Base-by-base conservation (phyloP, 2,113 vertebrate species). In the Oncorhynchus gorbuscha region DNA sequence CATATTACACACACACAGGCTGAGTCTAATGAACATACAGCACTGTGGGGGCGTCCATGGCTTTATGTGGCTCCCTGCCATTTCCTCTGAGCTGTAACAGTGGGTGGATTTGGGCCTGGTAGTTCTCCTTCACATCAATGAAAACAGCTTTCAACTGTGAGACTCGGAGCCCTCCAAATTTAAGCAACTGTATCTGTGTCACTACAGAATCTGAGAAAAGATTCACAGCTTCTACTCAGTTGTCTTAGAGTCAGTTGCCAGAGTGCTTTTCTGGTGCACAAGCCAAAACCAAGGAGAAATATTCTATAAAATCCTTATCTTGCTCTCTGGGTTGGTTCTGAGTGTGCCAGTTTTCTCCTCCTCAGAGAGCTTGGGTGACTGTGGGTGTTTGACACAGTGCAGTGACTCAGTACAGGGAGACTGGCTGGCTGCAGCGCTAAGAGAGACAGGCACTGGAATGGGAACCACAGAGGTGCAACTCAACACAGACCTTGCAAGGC, bases 31-130 rank as follows among this genome's bases (percentile, higher is more conserved):
- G 85, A 86, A 81, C 83, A 71, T 75, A 68, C 45, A 39, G 77
- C 6, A 75, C 85, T 82, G 83, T 76, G 81, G 76, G 76, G 86
- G 74, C 84, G 84, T 65, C 72, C 12, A 12, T 16, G 72, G 72
- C 30, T 39, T 26, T 79, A 69, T 48, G 55, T 86, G 84, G 86
- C 86, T 51, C 72, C 75, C 81, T 85, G 86, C 87, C 86, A 87
- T 85, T 80, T 79, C 72, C 79, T 79, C 66, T 65, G 61, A 74
- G 74, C n/a, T 59, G 51, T 80, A 68, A 77, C 80, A 76, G 88
- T 79, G 81, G 86, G 78, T 62, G 79, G 81, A 83, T 84, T 85
- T 78, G 51, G 74, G 76, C 75, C 76, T 18, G 81, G 83, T 79
- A 78, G 22, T 45, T 45, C 82, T 39, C 75, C 71, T 79, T 85